A percentile compares a stretch with the other conserved stretches of the same genome.
phyloP scores from a whole-genome alignment of 1,140 invertebrate genomes.

The Tetramorium simillimum region DNA sequence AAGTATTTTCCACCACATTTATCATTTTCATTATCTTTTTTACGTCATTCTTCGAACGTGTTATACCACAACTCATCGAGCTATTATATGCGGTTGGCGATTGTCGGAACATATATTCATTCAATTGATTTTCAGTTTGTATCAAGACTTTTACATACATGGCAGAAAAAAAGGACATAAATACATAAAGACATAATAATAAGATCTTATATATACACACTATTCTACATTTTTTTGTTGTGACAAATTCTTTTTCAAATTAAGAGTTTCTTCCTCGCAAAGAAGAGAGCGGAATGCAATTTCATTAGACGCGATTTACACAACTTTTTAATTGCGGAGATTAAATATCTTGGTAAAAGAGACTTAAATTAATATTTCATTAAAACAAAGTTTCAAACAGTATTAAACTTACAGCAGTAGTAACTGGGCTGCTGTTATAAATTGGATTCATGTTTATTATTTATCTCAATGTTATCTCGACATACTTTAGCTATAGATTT shows the following conservation, averaged over 20 bases:
- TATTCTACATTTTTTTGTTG: background rate
- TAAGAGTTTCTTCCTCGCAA: background rate
- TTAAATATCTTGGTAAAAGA: conserved; percentile 16
- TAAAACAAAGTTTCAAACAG: conserved; percentile 16
- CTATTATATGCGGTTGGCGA: conserved; percentile 26
- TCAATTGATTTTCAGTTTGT: conserved; percentile 29
- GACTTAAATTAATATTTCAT: conserved; percentile 23
- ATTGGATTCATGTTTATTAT: conserved; percentile 1
- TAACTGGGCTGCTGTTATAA: background rate
- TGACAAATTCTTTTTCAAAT: conserved; percentile 7
- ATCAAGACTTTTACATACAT: background rate
- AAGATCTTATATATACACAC: background rate
- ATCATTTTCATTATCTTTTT: conserved; percentile 46
- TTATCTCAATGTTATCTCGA: background rate
- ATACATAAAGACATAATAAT: background rate
- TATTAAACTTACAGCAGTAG: background rate
- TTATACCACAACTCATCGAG: conserved; percentile 6
- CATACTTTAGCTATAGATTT: background rate
- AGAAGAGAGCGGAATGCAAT: background rate
- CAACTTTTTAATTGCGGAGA: conserved; percentile 27
- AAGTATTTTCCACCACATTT: background rate
- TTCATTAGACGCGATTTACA: conserved; percentile 15
- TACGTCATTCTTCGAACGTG: background rate
- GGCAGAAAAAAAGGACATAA: too few relatives aligned
- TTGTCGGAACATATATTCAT: background rate